These are phyloP conservation scores for Scelioninae gen. 2 DNA, from an alignment of 2,888 invertebrate genomes.

Conservation along the genomic window DNA sequence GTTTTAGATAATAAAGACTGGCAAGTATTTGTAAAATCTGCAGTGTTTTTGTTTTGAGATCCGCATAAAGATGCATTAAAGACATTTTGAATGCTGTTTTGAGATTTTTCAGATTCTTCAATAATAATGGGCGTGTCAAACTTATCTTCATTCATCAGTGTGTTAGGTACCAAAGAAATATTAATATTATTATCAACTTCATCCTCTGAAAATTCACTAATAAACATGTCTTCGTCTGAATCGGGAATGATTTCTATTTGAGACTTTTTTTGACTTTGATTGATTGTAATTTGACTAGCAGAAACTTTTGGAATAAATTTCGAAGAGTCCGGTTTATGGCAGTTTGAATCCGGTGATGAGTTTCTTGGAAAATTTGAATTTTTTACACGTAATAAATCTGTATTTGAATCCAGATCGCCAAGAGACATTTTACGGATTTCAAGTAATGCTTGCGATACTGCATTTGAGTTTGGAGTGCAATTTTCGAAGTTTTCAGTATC, in stretches of 20 bases:
- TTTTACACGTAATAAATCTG: neutral
- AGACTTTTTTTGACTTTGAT: neutral
- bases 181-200: slow-evolving; percentile 6
- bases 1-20: no score
- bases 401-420: neutral
- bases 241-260: slow-evolving; percentile 36
- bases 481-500: neutral
- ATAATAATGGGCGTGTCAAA: no score
- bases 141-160: no score
- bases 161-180: slow-evolving; percentile 9
- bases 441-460: slow-evolving; percentile 39
- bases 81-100: neutral
- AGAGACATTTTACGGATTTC: slow-evolving; percentile 41
- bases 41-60: no score
- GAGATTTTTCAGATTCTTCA: no score
- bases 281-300: neutral
- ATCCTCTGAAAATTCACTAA: slow-evolving; percentile 9
- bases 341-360: neutral
- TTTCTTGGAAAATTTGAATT: neutral
- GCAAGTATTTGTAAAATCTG: no score
- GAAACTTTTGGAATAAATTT: neutral
- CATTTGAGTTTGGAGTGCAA: slow-evolving; percentile 2
- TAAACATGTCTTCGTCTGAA: slow-evolving; percentile 68
- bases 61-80: no score
- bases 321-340: neutral